These are phyloP conservation scores for Trichosurus vulpecula DNA, from an alignment of 2,797 vertebrate genomes.

Conservation along the genomic window DNA sequence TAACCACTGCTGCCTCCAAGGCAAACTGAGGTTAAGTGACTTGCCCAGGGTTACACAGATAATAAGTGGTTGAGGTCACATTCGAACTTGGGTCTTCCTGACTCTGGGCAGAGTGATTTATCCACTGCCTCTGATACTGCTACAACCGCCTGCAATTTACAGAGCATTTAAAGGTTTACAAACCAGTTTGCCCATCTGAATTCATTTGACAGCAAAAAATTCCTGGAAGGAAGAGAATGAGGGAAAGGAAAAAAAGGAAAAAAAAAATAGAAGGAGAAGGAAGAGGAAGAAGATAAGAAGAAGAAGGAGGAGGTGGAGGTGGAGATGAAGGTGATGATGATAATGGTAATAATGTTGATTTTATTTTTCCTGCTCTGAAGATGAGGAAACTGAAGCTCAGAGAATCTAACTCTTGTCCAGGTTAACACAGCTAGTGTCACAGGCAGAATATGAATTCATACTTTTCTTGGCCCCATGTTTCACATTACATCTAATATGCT, in stretches of 20 bases:
- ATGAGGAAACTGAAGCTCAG: neutral
- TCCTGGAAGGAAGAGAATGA: neutral
- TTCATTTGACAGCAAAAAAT: neutral
- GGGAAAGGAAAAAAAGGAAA: too few species aligned
- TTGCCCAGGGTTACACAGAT: neutral
- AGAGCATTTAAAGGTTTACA: neutral
- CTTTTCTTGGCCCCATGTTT: neutral
- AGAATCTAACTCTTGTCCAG: neutral
- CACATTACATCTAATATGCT: neutral
- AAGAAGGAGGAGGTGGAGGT: neutral
- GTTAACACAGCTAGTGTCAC: neutral
- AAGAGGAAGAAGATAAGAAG: neutral
- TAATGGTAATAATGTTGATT: neutral
- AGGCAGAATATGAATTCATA: neutral
- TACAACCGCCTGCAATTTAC: neutral
- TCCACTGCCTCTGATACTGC: neutral
- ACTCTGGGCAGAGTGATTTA: neutral
- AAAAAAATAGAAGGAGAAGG: too few species aligned
- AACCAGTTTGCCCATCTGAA: neutral
- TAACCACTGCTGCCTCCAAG: neutral
- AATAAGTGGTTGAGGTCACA: neutral
- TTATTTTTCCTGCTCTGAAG: neutral
- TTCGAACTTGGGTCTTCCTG: too few species aligned
- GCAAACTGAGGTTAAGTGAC: neutral
- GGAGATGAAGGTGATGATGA: fast-evolving